Conservation (phyloP, 2,888 invertebrate species). For the Parelbella ahira region DNA sequence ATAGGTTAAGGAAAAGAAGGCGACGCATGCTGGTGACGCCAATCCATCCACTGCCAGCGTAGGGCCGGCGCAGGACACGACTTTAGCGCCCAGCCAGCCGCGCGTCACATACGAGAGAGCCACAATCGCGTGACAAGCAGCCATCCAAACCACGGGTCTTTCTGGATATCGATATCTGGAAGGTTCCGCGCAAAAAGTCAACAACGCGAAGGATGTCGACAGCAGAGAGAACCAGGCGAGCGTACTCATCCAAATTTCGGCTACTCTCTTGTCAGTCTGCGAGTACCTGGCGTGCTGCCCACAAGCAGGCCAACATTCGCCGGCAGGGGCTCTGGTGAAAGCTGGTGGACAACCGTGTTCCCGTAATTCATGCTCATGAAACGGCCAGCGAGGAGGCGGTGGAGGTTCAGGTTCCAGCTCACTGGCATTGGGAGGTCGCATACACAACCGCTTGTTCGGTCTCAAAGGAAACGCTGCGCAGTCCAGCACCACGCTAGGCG, state of each 20-base stretch:
- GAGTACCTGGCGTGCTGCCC: constrained; percentile 85
- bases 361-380: constrained; percentile 51
- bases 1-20: constrained; percentile 87
- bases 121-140: constrained; percentile 91
- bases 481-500: constrained; percentile 86
- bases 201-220: constrained; percentile 89
- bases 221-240: constrained; percentile 89
- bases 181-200: constrained; percentile 94
- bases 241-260: constrained; percentile 87
- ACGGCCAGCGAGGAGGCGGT: constrained; percentile 64
- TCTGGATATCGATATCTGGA: constrained; percentile 95
- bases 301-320: constrained; percentile 84
- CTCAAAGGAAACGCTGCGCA: constrained; percentile 90
- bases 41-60: constrained; percentile 72
- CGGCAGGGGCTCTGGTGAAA: constrained; percentile 78
- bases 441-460: constrained; percentile 85
- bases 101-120: constrained; percentile 87
- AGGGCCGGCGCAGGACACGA: constrained; percentile 54
- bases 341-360: constrained; percentile 81
- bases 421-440: constrained; percentile 83
- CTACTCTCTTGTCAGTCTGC: constrained; percentile 83
- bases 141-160: constrained; percentile 93
- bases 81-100: constrained; percentile 78
- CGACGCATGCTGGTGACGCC: constrained; percentile 83
- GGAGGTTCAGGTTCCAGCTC: constrained; percentile 66